These are phyloP conservation scores for Merodon equestris DNA, from an alignment of 2,888 invertebrate species.

Conservation along the genomic window DNA sequence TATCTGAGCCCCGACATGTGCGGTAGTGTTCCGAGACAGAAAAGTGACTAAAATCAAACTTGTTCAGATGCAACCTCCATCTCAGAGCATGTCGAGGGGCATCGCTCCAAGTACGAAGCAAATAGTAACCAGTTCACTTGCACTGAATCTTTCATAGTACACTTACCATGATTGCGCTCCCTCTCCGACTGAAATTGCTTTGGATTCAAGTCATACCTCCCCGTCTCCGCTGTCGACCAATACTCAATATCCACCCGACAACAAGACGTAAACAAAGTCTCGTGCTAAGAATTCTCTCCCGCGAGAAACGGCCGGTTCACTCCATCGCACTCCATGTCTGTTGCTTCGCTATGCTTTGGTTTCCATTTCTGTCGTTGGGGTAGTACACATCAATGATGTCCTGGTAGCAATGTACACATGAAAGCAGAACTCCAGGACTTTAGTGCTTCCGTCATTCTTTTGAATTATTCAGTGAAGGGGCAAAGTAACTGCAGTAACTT, in stretches of 20 bases:
- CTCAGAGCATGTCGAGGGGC: no score
- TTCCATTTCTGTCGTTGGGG: not conserved
- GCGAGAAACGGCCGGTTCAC: no score
- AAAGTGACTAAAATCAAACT: no score
- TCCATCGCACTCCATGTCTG: constrained; percentile 24
- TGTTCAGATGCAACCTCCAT: no score
- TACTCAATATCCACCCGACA: constrained; percentile 2
- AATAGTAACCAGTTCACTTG: no score
- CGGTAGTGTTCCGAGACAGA: no score
- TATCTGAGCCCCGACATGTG: no score
- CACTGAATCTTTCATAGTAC: no score
- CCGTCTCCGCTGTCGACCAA: not conserved
- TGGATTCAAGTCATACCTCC: not conserved
- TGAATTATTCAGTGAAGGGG: constrained; percentile 51
- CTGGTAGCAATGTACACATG: no score
- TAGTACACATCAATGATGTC: no score
- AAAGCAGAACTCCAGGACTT: constrained; percentile 41
- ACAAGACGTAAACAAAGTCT: constrained; percentile 51
- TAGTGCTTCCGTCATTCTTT: constrained; percentile 23
- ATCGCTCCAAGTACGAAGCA: no score
- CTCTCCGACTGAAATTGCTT: not conserved
- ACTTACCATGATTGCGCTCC: not conserved
- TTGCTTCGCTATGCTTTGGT: constrained; percentile 41
- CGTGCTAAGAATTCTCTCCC: constrained; percentile 31
- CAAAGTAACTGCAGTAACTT: constrained; percentile 66